These are phyloP conservation scores for Alcis repandata DNA, from an alignment of 2,888 invertebrate genomes.

Conservation along the genomic window DNA sequence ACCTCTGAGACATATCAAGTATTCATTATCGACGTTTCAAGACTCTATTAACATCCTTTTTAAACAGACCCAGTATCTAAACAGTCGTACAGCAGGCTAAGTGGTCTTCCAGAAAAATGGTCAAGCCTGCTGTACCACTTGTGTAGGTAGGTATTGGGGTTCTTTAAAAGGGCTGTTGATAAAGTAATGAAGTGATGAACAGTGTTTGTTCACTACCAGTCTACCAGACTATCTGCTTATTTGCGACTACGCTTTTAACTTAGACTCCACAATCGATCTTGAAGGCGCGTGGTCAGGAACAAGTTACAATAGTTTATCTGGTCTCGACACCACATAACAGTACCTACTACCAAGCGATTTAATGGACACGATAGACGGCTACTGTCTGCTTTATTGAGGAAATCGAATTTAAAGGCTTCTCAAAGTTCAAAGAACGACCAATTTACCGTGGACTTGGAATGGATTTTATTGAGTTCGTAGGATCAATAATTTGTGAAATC, in stretches of 20 bases:
- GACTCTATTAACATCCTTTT: no score
- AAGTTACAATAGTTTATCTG: slow-evolving; percentile 61
- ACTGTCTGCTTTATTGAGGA: slow-evolving; percentile 42
- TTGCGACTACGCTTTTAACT: slow-evolving; percentile 27
- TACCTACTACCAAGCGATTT: slow-evolving; percentile 45
- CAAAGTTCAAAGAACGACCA: neutral
- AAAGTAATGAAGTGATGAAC: no score
- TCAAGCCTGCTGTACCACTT: no score
- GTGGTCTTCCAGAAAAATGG: no score
- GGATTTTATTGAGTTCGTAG: neutral
- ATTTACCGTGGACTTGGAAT: slow-evolving; percentile 7
- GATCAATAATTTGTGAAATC: neutral
- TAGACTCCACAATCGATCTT: slow-evolving; percentile 2
- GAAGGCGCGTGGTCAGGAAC: slow-evolving; percentile 57
- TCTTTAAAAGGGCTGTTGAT: no score
- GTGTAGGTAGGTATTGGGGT: neutral
- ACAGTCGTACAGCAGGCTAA: no score
- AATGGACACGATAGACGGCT: slow-evolving; percentile 54
- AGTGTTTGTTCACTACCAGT: no score
- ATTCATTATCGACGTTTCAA: no score
- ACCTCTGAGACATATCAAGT: no score
- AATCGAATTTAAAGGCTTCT: slow-evolving; percentile 24
- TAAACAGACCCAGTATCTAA: no score
- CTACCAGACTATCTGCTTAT: no score
- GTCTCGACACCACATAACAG: slow-evolving; percentile 57